Conservation (phyloP, 2,797 vertebrate species). For the Tangara arthus region DNA sequence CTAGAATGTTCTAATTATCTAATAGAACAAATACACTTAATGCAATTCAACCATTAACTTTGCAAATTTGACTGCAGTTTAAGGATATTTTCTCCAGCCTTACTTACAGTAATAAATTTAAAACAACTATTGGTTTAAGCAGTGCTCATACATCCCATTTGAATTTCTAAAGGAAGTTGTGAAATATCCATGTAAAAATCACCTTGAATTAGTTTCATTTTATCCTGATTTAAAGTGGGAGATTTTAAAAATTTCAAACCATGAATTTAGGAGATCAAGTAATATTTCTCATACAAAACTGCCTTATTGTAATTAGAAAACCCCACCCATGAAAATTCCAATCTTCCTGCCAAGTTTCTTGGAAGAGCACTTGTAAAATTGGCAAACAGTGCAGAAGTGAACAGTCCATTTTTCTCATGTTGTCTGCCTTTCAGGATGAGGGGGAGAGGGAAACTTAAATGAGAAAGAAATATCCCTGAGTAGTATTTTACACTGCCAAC, state of each 20-base stretch:
- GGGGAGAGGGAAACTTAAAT: neutral
- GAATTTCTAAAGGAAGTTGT: neutral
- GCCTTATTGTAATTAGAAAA: neutral
- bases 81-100: neutral
- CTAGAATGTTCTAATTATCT: neutral
- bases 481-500: neutral
- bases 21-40: neutral
- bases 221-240: neutral
- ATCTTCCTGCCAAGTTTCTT: neutral
- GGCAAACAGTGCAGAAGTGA: neutral
- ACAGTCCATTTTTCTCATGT: neutral
- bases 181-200: neutral
- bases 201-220: neutral
- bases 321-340: neutral
- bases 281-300: neutral
- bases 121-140: neutral
- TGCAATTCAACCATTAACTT: neutral
- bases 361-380: neutral
- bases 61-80: neutral
- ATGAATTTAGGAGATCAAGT: neutral
- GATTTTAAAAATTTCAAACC: neutral
- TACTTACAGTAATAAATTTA: neutral
- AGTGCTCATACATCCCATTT: neutral
- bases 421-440: neutral
- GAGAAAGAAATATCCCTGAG: neutral